A percentile compares a stretch with the other conserved stretches of the same genome.
These are phyloP conservation scores for Temnothorax curvispinosus DNA, from an alignment of 1,140 invertebrate species.

Conservation along the genomic window DNA sequence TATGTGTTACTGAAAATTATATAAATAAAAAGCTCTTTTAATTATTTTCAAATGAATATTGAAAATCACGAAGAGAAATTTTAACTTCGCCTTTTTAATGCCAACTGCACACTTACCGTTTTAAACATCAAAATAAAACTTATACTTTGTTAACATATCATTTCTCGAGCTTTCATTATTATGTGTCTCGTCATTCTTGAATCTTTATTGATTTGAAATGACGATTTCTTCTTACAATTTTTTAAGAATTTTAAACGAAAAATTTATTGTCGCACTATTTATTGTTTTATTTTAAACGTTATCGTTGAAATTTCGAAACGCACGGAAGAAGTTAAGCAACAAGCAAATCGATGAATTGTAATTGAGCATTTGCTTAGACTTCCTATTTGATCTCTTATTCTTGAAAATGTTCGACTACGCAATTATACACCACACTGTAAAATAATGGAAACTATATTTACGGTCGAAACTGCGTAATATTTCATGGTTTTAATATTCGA, in stretches of 20 bases:
- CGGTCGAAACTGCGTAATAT: neutral
- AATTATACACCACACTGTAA: neutral
- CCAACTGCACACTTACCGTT: neutral
- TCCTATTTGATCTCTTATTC: neutral
- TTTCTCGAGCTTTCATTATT: neutral
- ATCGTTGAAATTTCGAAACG: neutral
- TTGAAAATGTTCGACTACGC: neutral
- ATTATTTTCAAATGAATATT: neutral
- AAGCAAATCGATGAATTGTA: neutral
- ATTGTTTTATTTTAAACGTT: neutral
- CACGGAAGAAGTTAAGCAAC: neutral
- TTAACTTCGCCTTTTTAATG: neutral
- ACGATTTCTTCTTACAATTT: neutral
- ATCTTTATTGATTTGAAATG: neutral
- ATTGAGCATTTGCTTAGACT: neutral
- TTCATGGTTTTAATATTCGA: neutral
- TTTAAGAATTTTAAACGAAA: neutral
- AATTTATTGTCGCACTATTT: neutral
- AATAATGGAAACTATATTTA: conserved; percentile 14
- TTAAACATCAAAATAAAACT: neutral
- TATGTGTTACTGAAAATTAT: neutral
- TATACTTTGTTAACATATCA: neutral
- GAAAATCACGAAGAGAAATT: neutral
- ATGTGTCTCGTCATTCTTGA: neutral
- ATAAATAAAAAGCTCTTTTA: neutral